phyloP scores from a whole-genome alignment of 2,113 vertebrate genomes.

The Rousettus leschenaultii region DNA sequence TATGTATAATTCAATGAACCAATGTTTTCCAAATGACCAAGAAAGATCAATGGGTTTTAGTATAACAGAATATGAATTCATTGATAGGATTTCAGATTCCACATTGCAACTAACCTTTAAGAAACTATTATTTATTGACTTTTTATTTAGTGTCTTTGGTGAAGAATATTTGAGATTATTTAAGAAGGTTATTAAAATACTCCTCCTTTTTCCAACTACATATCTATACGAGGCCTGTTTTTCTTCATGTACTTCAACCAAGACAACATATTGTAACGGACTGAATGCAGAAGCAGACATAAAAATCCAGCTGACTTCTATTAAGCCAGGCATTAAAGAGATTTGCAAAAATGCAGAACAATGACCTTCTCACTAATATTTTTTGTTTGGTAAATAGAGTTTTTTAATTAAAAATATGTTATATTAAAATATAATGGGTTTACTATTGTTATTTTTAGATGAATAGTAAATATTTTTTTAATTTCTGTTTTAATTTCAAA shows the following conservation, averaged over 20 bases:
- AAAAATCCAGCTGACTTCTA: background rate
- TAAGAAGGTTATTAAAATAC: background rate
- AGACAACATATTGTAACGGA: conserved; percentile 23
- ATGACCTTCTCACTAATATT: background rate
- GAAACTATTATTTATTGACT: conserved; percentile 6
- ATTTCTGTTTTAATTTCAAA: conserved; percentile 12
- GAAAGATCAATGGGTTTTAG: background rate
- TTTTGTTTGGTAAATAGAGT: background rate
- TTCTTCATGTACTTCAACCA: background rate
- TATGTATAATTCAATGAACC: background rate
- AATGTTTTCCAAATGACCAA: background rate
- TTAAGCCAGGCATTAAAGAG: background rate
- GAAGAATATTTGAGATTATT: conserved; percentile 33
- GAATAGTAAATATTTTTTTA: background rate
- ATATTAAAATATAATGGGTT: background rate
- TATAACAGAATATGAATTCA: background rate
- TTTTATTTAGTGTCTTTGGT: conserved; percentile 7
- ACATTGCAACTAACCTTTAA: conserved; percentile 4
- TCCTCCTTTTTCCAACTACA: background rate
- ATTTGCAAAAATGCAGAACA: conserved; percentile 27
- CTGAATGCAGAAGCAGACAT: background rate
- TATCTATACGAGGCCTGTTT: background rate
- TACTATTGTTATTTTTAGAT: conserved; percentile 31
- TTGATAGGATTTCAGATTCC: background rate
- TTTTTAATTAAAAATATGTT: background rate